A percentile compares a stretch with the other conserved stretches of the same genome.
These are phyloP conservation scores for Zenarchopterus dispar DNA, from an alignment of 2,797 vertebrate genomes.

Conservation along the genomic window DNA sequence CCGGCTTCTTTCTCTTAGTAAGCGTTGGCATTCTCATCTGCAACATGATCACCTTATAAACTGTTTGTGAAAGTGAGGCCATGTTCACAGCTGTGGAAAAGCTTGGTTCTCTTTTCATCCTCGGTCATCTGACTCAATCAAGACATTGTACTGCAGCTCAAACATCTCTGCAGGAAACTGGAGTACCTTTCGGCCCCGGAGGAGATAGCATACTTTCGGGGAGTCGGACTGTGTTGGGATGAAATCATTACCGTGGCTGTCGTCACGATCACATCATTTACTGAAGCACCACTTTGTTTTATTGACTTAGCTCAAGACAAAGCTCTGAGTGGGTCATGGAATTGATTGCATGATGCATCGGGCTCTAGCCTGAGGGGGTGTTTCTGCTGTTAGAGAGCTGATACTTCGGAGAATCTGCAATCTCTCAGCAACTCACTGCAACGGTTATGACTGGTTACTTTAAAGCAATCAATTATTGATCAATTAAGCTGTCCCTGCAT, in stretches of 20 bases:
- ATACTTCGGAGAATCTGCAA: slow-evolving; percentile 41
- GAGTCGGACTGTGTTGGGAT: slow-evolving; percentile 47
- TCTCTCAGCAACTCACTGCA: slow-evolving; percentile 25
- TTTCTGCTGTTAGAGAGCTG: slow-evolving; percentile 40
- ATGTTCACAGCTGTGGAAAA: slow-evolving; percentile 74
- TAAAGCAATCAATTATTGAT: slow-evolving; percentile 15
- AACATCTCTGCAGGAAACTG: slow-evolving; percentile 37
- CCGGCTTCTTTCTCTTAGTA: slow-evolving; percentile 40
- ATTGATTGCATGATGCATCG: slow-evolving; percentile 72
- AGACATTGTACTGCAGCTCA: slow-evolving; percentile 38
- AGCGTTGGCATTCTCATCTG: slow-evolving; percentile 68
- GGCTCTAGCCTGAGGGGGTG: slow-evolving; percentile 48
- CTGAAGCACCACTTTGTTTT: slow-evolving; percentile 70
- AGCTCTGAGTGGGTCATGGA: slow-evolving; percentile 66
- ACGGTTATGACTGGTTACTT: slow-evolving; percentile 11
- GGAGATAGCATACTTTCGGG: slow-evolving; percentile 40
- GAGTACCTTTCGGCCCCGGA: slow-evolving; percentile 42
- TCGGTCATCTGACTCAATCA: slow-evolving; percentile 50
- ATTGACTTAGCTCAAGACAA: slow-evolving; percentile 73
- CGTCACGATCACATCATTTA: slow-evolving; percentile 66
- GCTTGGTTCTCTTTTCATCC: slow-evolving; percentile 64
- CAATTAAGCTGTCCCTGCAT: background rate
- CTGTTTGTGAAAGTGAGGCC: slow-evolving; percentile 67
- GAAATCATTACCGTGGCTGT: slow-evolving; percentile 66
- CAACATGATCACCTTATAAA: slow-evolving; percentile 74